phyloP scores from a whole-genome alignment of 2,113 vertebrate genomes.

The Ophthalmolycus amberensis region DNA sequence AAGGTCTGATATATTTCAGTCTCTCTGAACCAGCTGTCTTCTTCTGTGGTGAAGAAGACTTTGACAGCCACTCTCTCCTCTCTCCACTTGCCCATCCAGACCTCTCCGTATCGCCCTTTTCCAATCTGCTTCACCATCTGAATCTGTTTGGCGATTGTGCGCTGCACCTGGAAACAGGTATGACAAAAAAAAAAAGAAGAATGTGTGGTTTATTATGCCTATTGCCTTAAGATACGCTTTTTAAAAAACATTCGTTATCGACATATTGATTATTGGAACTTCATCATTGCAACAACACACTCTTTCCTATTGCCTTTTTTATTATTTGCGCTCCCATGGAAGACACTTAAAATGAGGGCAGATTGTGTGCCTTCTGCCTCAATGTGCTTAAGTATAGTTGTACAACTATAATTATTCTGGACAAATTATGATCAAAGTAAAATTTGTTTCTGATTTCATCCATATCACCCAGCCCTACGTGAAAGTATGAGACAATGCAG shows the following conservation, averaged over 20 bases:
- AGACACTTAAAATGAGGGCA: neutral
- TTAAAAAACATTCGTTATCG: neutral
- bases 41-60: slow-evolving; percentile 98
- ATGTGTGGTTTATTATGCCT: neutral
- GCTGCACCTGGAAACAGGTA: slow-evolving; percentile 88
- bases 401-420: neutral
- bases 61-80: slow-evolving; percentile 97
- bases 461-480: neutral
- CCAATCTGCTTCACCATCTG: slow-evolving; percentile 99
- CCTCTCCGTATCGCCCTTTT: slow-evolving; percentile 97
- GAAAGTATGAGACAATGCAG: neutral
- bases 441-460: neutral
- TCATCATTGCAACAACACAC: neutral
- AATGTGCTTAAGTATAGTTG: neutral
- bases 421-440: neutral
- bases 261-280: neutral
- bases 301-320: neutral
- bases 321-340: neutral
- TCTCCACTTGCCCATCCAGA: slow-evolving; percentile 99
- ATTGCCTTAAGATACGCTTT: neutral
- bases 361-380: neutral
- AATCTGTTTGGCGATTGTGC: slow-evolving; percentile 98
- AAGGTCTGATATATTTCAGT: slow-evolving; percentile 99
- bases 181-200: neutral
- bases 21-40: slow-evolving; percentile 99